Evolutionary conservation across 1,140 invertebrate species (phyloP).

Genomic region (Calephelis nemesis): DNA sequence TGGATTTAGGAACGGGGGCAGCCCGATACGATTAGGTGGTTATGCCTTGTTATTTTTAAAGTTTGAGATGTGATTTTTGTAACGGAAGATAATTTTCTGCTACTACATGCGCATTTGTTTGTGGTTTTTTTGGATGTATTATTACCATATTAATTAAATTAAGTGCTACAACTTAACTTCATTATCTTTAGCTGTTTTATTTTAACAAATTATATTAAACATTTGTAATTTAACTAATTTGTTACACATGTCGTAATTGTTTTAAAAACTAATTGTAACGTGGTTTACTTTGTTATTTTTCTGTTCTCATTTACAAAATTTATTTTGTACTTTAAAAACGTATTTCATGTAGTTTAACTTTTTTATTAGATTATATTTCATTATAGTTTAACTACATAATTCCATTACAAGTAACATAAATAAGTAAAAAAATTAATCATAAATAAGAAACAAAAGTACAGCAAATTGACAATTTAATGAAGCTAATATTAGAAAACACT

Average conservation of each 20-base stretch:
- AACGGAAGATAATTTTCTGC: constrained; percentile 35
- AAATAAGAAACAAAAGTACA: too few relatives aligned
- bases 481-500: too few relatives aligned
- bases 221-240: not conserved
- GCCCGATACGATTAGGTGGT: constrained; percentile 72
- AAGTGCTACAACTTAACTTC: constrained; percentile 11
- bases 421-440: too few relatives aligned
- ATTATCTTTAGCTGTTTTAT: constrained; percentile 4
- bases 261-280: too few relatives aligned
- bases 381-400: too few relatives aligned
- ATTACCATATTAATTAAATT: constrained; percentile 14
- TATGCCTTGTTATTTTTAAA: constrained; percentile 74
- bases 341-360: too few relatives aligned
- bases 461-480: too few relatives aligned
- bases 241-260: not conserved
- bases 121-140: constrained; percentile 23
- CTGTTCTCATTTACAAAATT: too few relatives aligned
- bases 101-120: constrained; percentile 28
- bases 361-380: too few relatives aligned
- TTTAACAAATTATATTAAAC: not conserved
- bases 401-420: too few relatives aligned
- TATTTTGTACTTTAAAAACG: too few relatives aligned
- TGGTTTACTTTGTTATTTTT: too few relatives aligned
- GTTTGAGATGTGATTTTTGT: constrained; percentile 46
- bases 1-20: constrained; percentile 78